phyloP scores from a whole-genome alignment of 2,888 invertebrate species.

The Erebia epiphron region DNA sequence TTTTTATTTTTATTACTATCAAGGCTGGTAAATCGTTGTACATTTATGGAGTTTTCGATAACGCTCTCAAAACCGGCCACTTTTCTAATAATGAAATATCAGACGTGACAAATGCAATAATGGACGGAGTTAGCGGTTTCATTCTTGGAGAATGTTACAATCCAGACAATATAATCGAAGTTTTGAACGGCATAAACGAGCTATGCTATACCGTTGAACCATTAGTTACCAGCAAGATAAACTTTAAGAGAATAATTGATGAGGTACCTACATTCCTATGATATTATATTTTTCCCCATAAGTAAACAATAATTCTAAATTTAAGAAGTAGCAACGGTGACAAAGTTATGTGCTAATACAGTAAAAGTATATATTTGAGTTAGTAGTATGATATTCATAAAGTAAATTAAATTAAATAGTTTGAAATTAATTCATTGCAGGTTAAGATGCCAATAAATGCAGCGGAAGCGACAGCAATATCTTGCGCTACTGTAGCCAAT shows the following conservation, averaged over 20 bases:
- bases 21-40: constrained; percentile 66
- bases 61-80: constrained; percentile 46
- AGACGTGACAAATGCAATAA: constrained; percentile 60
- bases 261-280: constrained; percentile 50
- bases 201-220: constrained; percentile 60
- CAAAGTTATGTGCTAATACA: too few species aligned
- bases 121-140: constrained; percentile 66
- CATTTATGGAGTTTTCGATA: constrained; percentile 56
- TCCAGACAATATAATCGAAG: constrained; percentile 45
- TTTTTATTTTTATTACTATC: constrained; percentile 1
- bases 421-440: constrained; percentile 42
- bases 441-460: constrained; percentile 61
- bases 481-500: constrained; percentile 56
- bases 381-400: too few species aligned
- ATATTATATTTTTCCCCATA: too few species aligned
- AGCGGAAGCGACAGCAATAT: constrained; percentile 60
- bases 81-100: constrained; percentile 51
- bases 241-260: constrained; percentile 53
- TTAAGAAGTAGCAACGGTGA: too few species aligned
- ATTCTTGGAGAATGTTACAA: constrained; percentile 50
- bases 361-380: too few species aligned
- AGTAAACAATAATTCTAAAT: too few species aligned
- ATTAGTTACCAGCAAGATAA: constrained; percentile 46
- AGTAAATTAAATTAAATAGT: not conserved
- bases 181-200: constrained; percentile 54